Base-by-base conservation (phyloP, 2,888 invertebrate genomes). In the Aleiodes leptofemur region DNA sequence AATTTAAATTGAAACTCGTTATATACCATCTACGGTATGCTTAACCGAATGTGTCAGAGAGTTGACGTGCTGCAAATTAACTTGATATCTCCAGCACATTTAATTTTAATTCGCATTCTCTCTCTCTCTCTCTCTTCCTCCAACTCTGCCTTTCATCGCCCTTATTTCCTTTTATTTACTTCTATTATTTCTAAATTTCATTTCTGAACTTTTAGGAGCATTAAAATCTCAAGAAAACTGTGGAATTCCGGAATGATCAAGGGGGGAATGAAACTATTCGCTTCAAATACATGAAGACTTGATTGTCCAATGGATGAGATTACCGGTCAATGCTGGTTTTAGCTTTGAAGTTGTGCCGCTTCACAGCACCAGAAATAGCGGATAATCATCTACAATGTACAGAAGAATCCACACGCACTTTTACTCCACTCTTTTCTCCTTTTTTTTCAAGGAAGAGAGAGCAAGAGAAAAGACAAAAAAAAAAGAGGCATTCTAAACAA, bases 1-100 rank as follows among this genome's bases (percentile, higher is more conserved):
- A 82, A 81, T 83, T 83, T 83, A 79, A 81, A 79, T 77, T 78
- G 81, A 73, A 82, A 82, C 80, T 83, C 82, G 78, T 81, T 82
- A 79, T 77, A 77, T 79, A 79, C 81, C 79, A 68, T 68, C 72
- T 69, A 57, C 4, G 34, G 50, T 56, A 14, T 61, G 51, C 48
- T 57, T 72, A 51, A 73, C 34, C 66, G 38, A 68, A 73, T 73
- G 73, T 66, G 73, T 68, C 73, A 68, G 64, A 43, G 50, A 59
- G 31, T 71, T 71, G 59, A 71, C 59, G 71, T 43, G 57, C 43
- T 59, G 71, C 31, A 59, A 51, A 68, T 68, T 68, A 68, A 68
- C 51, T 68, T 68, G 68, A 68, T 68, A 68, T 68, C 51, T 68
- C 31, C 48, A 43, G 43, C 23, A 14, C 64, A 64, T 64, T 64